Evolutionary conservation across 2,888 invertebrate species (phyloP).

Genomic region (Perdita meconis): DNA sequence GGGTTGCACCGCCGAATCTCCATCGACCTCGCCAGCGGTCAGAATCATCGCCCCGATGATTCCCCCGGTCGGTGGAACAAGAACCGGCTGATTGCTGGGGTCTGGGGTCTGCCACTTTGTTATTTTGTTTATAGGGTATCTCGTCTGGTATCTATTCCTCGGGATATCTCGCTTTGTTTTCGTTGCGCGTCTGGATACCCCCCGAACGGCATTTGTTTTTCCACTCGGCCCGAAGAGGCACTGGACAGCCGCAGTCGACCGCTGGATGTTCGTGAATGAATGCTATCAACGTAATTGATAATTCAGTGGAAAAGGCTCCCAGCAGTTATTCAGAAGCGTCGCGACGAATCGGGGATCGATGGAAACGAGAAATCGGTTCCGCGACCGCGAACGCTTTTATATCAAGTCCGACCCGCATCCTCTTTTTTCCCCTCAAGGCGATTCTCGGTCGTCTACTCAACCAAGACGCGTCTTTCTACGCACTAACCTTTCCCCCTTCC

Average conservation of each 20-base stretch:
- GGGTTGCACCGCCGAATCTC: too few species aligned
- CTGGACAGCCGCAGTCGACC: constrained; percentile 7
- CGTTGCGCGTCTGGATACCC: constrained; percentile 54
- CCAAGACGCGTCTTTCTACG: constrained; percentile 44
- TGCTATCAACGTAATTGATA: constrained; percentile 67
- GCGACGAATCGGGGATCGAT: constrained; percentile 60
- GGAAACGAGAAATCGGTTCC: constrained; percentile 58
- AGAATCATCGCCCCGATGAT: background rate
- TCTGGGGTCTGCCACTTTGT: constrained; percentile 11
- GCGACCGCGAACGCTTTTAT: constrained; percentile 34
- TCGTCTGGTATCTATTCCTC: constrained; percentile 63
- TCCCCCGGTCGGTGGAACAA: background rate
- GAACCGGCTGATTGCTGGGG: background rate
- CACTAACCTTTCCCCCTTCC: constrained; percentile 30
- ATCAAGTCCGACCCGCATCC: constrained; percentile 42
- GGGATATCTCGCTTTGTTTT: constrained; percentile 54
- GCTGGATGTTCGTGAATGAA: constrained; percentile 64
- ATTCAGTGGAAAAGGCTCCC: constrained; percentile 53
- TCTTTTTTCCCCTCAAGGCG: constrained; percentile 51
- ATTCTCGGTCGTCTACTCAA: constrained; percentile 58
- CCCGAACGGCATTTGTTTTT: constrained; percentile 43
- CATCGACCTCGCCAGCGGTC: background rate
- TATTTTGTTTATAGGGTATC: constrained; percentile 58
- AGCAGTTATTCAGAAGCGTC: constrained; percentile 52
- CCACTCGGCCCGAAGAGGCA: constrained; percentile 5